A percentile compares a stretch with the other conserved stretches of the same genome.
phyloP scores from a whole-genome alignment of 2,113 vertebrate genomes.

The Brachyhypopomus gauderio region DNA sequence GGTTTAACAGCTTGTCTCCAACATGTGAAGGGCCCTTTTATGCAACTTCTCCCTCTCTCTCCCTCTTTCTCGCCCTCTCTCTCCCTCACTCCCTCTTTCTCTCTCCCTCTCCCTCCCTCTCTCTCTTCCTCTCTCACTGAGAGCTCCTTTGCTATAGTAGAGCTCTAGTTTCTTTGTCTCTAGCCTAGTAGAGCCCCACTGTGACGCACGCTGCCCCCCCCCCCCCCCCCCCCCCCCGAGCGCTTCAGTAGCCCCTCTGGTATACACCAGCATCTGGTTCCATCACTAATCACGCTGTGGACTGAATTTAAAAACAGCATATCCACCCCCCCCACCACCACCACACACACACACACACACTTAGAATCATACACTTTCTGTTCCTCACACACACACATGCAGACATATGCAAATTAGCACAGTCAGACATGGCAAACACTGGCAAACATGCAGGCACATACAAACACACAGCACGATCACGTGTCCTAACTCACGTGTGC shows the following conservation, averaged over 20 bases:
- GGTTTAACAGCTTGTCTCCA: neutral
- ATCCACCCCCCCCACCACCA: constrained; percentile 37
- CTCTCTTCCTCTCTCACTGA: neutral
- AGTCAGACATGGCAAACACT: neutral
- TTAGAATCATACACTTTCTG: neutral
- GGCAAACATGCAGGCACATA: neutral
- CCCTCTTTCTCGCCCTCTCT: too few relatives aligned
- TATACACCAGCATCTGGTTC: constrained; percentile 34
- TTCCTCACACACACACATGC: neutral
- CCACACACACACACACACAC: constrained; percentile 14
- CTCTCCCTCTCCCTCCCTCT: too few relatives aligned
- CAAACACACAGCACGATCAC: too few relatives aligned
- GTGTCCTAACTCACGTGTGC: too few relatives aligned
- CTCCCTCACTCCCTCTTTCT: too few relatives aligned
- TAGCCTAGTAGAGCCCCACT: constrained; percentile 35
- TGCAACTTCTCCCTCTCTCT: neutral
- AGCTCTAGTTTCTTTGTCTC: constrained; percentile 40
- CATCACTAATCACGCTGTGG: constrained; percentile 64
- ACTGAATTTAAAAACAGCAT: constrained; percentile 62
- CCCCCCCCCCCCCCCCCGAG: constrained; percentile 30
- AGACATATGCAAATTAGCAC: constrained; percentile 3
- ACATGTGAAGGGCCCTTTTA: neutral
- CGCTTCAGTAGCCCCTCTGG: neutral
- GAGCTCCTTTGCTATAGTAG: neutral
- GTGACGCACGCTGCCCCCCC: constrained; percentile 50